Base-by-base conservation (phyloP, 1,140 invertebrate genomes). In the Phortica variegata region DNA sequence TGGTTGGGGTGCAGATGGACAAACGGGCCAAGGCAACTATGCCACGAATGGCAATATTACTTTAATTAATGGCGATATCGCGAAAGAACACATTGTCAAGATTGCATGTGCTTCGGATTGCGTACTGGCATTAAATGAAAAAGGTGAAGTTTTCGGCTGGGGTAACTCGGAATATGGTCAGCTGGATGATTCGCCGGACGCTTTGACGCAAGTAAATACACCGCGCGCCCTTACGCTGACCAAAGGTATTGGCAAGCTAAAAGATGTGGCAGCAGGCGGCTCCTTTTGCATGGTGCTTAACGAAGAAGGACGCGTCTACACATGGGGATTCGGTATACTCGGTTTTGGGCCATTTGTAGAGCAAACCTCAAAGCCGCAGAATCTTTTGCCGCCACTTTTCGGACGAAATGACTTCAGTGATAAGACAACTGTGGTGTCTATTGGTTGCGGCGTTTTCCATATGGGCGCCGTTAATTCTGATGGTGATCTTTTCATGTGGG, bases 141-240 rank as follows among this genome's bases (percentile, higher is more conserved):
- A 87, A 71, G 95, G 95, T 15, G 90, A 96, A 62, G 80, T 97
- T 2, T 98, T 97, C 81, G 95, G 94, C 0, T 98, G 95, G 95
- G 95, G 96, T 16, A 98, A 96, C 75, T 89, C 89, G 1, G 96
- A 98, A 78, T 97, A 97, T 72, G 84, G 84, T 2, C 95, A 98
- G 75, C 77, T 98, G 23, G 78, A 79, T 23, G 72, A 78, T 43
- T 71, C 55, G 0, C 51, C 58, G 0, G 54, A 68, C 31, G 62
- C 68, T 1, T 63, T 79, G 29, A 79, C 79, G 42, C 88, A 90
- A 75, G 75, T 89, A 8, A 84, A 87, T 69, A 81, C 82, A 34
- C 87, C 94, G 0, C 82, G 80, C 10, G 78, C 86, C 56, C 60
- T 97, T 2, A 77, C 82, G 46, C 68, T 84, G 9, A 81, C 81